Conservation (phyloP, 2,797 vertebrate species). For the Galagoides demidoff region DNA sequence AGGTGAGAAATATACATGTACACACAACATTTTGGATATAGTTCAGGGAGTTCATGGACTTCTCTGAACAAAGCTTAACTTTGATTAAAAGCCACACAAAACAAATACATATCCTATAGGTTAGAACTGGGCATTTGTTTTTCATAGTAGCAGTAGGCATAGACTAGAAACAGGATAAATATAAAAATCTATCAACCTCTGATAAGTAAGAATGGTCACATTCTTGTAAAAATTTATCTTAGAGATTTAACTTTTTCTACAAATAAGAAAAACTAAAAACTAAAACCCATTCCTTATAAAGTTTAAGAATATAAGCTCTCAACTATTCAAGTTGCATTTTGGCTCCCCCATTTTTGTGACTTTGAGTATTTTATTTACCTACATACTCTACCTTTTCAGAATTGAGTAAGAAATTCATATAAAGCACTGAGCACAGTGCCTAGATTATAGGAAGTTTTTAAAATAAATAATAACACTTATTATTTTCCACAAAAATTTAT, state of each 20-base stretch:
- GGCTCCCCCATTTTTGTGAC: neutral
- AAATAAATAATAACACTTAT: slow-evolving; percentile 26
- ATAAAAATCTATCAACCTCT: neutral
- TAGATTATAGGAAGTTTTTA: neutral
- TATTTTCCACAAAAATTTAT: neutral
- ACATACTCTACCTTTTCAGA: neutral
- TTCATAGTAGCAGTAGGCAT: neutral
- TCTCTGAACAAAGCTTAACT: neutral
- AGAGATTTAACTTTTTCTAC: slow-evolving; percentile 24
- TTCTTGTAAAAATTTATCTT: neutral
- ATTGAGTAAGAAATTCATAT: slow-evolving; percentile 40
- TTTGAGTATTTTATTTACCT: slow-evolving; percentile 30
- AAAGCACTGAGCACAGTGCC: neutral
- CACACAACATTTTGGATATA: neutral
- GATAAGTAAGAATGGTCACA: slow-evolving; percentile 19
- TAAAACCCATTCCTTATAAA: neutral
- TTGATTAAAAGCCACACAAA: slow-evolving; percentile 4
- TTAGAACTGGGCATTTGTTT: slow-evolving; percentile 1
- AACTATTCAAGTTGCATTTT: slow-evolving; percentile 33
- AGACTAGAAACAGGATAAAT: neutral
- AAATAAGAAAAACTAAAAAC: slow-evolving; percentile 48
- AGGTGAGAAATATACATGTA: neutral
- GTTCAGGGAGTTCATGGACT: neutral
- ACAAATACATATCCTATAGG: neutral
- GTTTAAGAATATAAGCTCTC: neutral